Percentiles rank a stretch among this genome's conserved stretches.
Evolutionary conservation across 1,140 invertebrate genomes (phyloP).

Genomic region (Polypedilum pembai): DNA sequence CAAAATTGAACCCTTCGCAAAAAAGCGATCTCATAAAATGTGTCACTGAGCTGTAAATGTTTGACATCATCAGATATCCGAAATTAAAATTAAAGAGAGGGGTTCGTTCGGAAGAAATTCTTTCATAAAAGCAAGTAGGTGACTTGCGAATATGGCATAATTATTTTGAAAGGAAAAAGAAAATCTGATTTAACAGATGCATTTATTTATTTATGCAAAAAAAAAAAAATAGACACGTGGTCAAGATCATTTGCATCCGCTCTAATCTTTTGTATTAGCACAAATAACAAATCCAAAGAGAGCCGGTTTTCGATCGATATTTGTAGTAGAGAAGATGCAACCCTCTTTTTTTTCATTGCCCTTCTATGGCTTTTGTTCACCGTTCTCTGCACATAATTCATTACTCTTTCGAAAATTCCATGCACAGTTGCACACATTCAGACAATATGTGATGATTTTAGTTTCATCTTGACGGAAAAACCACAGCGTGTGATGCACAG

Average conservation of each 20-base stretch:
- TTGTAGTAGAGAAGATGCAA: neutral
- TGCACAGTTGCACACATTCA: neutral
- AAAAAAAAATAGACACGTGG: neutral
- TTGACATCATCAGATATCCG: no score
- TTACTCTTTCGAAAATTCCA: neutral
- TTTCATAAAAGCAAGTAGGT: no score
- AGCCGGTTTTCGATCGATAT: slow-evolving; percentile 16
- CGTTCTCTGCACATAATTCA: neutral
- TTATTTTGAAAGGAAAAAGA: no score
- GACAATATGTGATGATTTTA: slow-evolving; percentile 1
- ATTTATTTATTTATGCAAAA: no score
- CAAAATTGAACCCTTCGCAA: neutral
- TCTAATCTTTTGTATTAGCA: neutral
- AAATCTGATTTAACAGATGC: no score
- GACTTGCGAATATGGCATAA: no score
- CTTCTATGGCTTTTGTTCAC: neutral
- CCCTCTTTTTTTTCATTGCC: neutral
- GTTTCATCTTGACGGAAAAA: neutral
- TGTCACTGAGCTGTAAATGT: no score
- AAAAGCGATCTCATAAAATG: no score
- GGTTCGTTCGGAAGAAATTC: no score
- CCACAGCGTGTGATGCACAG: neutral
- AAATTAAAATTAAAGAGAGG: no score
- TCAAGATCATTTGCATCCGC: neutral
- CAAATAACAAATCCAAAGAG: neutral